Evolutionary conservation across 1,140 invertebrate genomes (phyloP).

Genomic region (Drosophila aff.): DNA sequence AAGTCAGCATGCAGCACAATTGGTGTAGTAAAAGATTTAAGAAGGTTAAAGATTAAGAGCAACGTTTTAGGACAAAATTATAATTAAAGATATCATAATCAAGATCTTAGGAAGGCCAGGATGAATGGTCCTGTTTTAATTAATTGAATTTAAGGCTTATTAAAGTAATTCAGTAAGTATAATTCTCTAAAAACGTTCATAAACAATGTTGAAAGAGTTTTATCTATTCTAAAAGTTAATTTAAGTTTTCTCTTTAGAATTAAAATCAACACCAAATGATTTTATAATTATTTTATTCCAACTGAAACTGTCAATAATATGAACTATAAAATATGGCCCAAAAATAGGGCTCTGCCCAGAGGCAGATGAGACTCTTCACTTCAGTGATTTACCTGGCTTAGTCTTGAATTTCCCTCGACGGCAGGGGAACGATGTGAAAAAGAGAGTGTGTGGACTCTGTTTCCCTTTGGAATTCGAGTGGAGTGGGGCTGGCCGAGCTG

Average conservation of each 20-base stretch:
- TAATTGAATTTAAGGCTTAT: not conserved
- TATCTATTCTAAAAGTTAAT: not conserved
- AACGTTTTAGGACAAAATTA: not conserved
- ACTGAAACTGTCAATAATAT: not conserved
- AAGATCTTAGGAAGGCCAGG: not conserved
- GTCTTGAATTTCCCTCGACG: constrained; percentile 20
- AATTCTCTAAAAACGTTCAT: not conserved
- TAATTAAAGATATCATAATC: not conserved
- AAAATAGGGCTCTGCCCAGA: not conserved
- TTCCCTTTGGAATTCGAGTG: constrained; percentile 39
- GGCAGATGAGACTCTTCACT: not conserved
- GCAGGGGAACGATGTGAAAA: constrained; percentile 3
- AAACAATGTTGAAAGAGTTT: not conserved
- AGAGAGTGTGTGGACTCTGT: constrained; percentile 26
- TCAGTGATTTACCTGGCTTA: constrained; percentile 11
- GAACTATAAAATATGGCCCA: not conserved
- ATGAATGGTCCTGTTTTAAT: not conserved
- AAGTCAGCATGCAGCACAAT: constrained; percentile 3
- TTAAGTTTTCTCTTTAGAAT: not conserved
- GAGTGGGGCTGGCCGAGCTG: constrained; percentile 2
- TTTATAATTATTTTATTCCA: not conserved
- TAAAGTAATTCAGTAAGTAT: too few relatives aligned
- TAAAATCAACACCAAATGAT: not conserved
- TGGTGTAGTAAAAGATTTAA: not conserved
- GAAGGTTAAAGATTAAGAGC: not conserved